Evolutionary conservation across 2,113 vertebrate genomes (phyloP).

Genomic region (Brachyhypopomus occidentalis): DNA sequence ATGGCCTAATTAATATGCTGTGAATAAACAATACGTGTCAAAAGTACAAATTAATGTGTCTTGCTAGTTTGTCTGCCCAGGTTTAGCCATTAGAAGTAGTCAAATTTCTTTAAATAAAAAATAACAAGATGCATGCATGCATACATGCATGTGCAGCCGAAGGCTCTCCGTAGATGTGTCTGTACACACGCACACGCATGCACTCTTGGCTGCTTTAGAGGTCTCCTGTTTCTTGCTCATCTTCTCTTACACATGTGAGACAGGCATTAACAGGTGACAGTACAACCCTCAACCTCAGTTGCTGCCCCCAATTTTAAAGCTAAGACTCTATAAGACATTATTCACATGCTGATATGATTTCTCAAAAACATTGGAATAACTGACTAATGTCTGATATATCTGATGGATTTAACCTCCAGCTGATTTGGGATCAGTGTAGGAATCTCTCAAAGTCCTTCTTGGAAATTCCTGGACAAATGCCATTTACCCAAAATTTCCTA

Average conservation of each 20-base stretch:
- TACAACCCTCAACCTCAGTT: conserved; percentile 22
- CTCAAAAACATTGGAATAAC: not conserved
- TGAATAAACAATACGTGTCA: too few species aligned
- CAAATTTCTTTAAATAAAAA: too few species aligned
- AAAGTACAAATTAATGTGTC: too few species aligned
- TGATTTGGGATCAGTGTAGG: not conserved
- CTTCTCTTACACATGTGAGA: conserved; percentile 58
- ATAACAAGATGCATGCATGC: too few species aligned
- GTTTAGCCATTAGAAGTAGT: too few species aligned
- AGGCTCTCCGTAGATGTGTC: too few species aligned
- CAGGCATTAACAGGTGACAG: conserved; percentile 69
- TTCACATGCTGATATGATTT: conserved; percentile 21
- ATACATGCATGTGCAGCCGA: too few species aligned
- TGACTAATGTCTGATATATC: not conserved
- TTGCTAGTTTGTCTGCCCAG: too few species aligned
- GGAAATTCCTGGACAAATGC: too few species aligned
- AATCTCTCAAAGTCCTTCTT: not conserved
- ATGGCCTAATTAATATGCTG: too few species aligned
- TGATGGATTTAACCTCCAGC: not conserved
- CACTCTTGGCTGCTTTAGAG: not conserved
- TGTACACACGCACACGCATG: not conserved
- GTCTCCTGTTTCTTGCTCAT: conserved; percentile 18
- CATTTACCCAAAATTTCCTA: too few species aligned
- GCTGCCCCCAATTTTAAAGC: not conserved
- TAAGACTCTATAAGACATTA: conserved; percentile 4